These are phyloP conservation scores for Spisula solida DNA, from an alignment of 2,888 invertebrate genomes.

Conservation along the genomic window DNA sequence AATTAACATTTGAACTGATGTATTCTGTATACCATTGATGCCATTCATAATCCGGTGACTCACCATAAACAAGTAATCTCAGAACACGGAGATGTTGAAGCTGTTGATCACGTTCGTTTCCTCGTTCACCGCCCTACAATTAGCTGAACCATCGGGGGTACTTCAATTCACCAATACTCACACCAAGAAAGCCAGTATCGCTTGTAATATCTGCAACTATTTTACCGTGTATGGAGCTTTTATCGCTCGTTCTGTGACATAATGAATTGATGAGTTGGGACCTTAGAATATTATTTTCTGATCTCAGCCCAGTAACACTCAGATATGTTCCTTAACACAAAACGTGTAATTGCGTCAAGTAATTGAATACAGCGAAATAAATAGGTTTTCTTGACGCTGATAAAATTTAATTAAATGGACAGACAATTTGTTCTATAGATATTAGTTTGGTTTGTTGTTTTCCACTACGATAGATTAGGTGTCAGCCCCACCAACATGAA, in stretches of 20 bases:
- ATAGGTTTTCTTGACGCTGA: constrained; percentile 49
- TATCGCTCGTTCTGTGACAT: background rate
- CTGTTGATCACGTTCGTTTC: too few species aligned
- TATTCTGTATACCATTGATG: too few species aligned
- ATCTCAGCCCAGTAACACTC: background rate
- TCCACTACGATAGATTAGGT: constrained; percentile 34
- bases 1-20: background rate
- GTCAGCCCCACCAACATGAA: constrained; percentile 21
- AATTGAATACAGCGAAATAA: constrained; percentile 46
- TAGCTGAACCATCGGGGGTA: background rate
- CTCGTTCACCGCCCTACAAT: too few species aligned
- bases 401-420: constrained; percentile 51
- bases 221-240: background rate
- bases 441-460: constrained; percentile 38
- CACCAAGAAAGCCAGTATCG: background rate
- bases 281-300: background rate
- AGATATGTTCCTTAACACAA: constrained; percentile 6
- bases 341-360: constrained; percentile 36
- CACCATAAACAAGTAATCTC: too few species aligned
- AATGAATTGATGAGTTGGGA: background rate
- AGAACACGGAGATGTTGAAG: too few species aligned
- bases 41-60: too few species aligned
- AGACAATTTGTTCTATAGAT: constrained; percentile 47
- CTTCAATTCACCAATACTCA: background rate
- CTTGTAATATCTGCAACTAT: background rate